Conservation (phyloP, 2,797 vertebrate species). For the Thripadectes ignobilis region DNA sequence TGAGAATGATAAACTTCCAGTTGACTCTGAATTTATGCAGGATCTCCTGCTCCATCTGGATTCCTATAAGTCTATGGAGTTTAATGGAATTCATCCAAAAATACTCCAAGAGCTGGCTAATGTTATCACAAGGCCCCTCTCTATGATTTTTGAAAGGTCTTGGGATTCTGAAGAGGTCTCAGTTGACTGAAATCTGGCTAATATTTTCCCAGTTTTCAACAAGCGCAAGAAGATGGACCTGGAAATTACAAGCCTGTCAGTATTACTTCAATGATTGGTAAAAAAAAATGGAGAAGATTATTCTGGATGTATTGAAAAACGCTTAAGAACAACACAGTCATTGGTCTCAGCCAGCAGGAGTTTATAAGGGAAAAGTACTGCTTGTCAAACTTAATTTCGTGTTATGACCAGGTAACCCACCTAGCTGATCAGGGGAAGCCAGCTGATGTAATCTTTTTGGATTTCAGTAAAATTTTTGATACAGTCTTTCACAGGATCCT, state of each 20-base stretch:
- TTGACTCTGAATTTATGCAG: neutral
- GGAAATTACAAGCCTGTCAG: neutral
- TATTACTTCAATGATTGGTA: neutral
- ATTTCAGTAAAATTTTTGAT: neutral
- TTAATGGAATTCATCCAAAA: neutral
- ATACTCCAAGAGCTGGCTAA: neutral
- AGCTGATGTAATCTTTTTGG: neutral
- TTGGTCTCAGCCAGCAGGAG: neutral
- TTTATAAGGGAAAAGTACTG: neutral
- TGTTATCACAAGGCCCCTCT: neutral
- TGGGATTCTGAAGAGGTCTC: neutral
- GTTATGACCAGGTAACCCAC: neutral
- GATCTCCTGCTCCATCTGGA: neutral
- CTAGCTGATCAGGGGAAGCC: neutral
- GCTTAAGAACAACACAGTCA: neutral
- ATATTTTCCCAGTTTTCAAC: neutral
- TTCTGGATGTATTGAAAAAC: neutral
- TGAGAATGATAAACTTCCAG: neutral
- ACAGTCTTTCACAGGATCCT: neutral
- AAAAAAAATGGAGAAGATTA: neutral
- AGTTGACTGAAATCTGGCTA: neutral
- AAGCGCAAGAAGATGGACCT: neutral
- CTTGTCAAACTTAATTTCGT: neutral
- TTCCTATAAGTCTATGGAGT: neutral
- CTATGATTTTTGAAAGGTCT: neutral